Percentiles rank a stretch among this genome's conserved stretches.
phyloP scores from a whole-genome alignment of 2,888 invertebrate genomes.

The Tiliacea citrago region DNA sequence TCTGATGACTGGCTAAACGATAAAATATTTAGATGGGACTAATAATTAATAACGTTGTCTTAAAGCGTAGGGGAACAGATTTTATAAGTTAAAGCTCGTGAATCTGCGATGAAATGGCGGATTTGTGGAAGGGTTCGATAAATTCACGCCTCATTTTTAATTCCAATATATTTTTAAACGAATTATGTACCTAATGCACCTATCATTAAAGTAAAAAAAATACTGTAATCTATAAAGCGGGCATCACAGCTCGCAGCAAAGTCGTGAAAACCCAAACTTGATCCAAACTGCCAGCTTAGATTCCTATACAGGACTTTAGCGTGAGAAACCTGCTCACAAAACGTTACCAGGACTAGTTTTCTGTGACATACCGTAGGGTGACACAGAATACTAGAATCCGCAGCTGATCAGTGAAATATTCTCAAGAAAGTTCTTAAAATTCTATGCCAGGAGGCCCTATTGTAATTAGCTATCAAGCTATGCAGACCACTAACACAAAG shows the following conservation, averaged over 20 bases:
- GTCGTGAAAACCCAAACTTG: background rate
- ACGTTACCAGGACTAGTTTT: background rate
- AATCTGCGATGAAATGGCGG: conserved; percentile 12
- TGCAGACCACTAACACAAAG: background rate
- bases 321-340: background rate
- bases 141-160: conserved; percentile 14
- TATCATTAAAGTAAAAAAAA: background rate
- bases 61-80: conserved; percentile 49
- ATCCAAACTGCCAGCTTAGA: background rate
- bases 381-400: no score
- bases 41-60: conserved; percentile 72
- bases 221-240: background rate
- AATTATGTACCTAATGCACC: background rate
- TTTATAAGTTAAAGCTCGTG: conserved; percentile 29
- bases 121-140: conserved; percentile 13
- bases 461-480: background rate
- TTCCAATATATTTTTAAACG: background rate
- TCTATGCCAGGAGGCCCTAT: background rate
- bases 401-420: background rate
- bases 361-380: background rate
- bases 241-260: background rate
- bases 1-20: conserved; percentile 83
- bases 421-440: background rate
- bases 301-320: background rate
- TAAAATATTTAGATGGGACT: conserved; percentile 69